These are phyloP conservation scores for Nyctereutes procyonoides DNA, from an alignment of 2,113 vertebrate genomes.

Conservation along the genomic window DNA sequence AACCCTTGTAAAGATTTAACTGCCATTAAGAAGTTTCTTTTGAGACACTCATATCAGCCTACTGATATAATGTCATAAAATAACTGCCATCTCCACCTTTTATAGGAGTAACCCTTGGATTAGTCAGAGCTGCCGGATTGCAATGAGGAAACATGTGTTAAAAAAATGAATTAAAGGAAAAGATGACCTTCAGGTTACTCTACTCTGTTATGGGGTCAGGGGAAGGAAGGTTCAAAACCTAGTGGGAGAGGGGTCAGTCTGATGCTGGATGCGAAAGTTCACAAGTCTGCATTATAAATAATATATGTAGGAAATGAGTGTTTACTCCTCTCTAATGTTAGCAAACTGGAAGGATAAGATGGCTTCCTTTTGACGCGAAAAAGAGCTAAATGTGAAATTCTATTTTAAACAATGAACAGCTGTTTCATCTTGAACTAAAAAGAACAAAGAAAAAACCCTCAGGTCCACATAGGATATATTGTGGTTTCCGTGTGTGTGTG, in stretches of 20 bases:
- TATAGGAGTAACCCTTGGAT: slow-evolving; percentile 54
- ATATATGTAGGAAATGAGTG: slow-evolving; percentile 85
- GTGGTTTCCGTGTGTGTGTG: slow-evolving; percentile 68
- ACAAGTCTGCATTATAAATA: slow-evolving; percentile 73
- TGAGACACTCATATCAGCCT: not conserved
- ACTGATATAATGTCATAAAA: slow-evolving; percentile 79
- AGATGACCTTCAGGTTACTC: slow-evolving; percentile 70
- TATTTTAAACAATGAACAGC: slow-evolving; percentile 87
- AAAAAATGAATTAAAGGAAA: slow-evolving; percentile 73
- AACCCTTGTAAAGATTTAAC: slow-evolving; percentile 65
- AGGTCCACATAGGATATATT: slow-evolving; percentile 73
- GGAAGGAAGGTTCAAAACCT: slow-evolving; percentile 63
- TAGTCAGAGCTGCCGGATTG: slow-evolving; percentile 56
- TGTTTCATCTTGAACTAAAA: slow-evolving; percentile 82
- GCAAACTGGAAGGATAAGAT: slow-evolving; percentile 83
- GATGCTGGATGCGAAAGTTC: slow-evolving; percentile 72
- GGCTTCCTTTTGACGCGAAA: slow-evolving; percentile 86
- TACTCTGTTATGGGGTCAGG: slow-evolving; percentile 61
- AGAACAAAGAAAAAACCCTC: slow-evolving; percentile 81
- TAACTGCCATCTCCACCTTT: slow-evolving; percentile 71
- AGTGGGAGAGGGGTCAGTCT: slow-evolving; percentile 18
- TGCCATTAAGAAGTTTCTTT: slow-evolving; percentile 61
- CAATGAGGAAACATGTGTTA: slow-evolving; percentile 63
- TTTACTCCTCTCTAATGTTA: slow-evolving; percentile 82
- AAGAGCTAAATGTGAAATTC: slow-evolving; percentile 83